phyloP scores from a whole-genome alignment of 2,797 vertebrate genomes.

The Melanotaenia pygmaea region DNA sequence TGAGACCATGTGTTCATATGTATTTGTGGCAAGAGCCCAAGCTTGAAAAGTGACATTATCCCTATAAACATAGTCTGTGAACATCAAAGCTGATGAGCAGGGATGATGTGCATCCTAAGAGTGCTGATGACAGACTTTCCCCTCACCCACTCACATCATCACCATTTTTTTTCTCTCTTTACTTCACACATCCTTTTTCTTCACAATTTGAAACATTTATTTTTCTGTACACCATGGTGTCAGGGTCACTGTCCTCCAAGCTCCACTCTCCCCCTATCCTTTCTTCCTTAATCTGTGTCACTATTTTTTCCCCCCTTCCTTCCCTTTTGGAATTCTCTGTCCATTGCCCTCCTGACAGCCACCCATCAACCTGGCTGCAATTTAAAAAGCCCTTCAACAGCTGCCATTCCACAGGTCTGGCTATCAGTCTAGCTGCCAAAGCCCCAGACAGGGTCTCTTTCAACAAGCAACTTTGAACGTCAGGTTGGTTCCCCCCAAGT shows the following conservation, averaged over 20 bases:
- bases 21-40: conserved; percentile 46
- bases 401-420: conserved; percentile 77
- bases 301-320: not conserved
- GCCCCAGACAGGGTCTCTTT: conserved; percentile 71
- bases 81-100: conserved; percentile 45
- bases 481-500: conserved; percentile 56
- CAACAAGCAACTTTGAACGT: conserved; percentile 69
- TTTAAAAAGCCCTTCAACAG: conserved; percentile 83
- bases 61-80: conserved; percentile 53
- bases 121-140: conserved; percentile 18
- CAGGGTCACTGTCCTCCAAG: conserved; percentile 59
- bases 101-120: conserved; percentile 40
- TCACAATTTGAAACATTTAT: conserved; percentile 31
- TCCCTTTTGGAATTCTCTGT: conserved; percentile 53
- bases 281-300: conserved; percentile 22
- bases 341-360: conserved; percentile 78
- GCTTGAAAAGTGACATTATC: conserved; percentile 41
- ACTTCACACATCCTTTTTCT: conserved; percentile 10
- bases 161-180: not conserved
- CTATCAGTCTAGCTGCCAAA: conserved; percentile 82
- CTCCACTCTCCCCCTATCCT: conserved; percentile 1
- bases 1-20: conserved; percentile 56
- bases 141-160: not conserved
- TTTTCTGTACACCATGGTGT: conserved; percentile 38
- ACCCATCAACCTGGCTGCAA: conserved; percentile 77